These are phyloP conservation scores for Acanthaster planci DNA, from an alignment of 35 echinoderm and acorn worm species.

Conservation along the genomic window DNA sequence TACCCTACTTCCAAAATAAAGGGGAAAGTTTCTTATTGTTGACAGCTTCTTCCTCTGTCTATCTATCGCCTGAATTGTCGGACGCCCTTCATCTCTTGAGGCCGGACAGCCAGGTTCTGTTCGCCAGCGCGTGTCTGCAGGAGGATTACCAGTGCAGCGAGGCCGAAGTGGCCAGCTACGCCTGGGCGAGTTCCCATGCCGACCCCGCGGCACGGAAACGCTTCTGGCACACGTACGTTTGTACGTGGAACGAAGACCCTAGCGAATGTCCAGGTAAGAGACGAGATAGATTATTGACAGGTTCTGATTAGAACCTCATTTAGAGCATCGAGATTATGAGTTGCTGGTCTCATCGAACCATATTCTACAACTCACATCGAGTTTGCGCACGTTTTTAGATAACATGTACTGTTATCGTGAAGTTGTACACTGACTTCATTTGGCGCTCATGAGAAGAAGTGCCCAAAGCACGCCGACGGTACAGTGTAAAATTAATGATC, in stretches of 20 bases:
- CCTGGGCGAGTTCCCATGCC: slow-evolving; percentile 21
- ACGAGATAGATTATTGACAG: background rate
- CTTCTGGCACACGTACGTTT: slow-evolving; percentile 66
- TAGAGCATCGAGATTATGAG: background rate
- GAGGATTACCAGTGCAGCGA: slow-evolving; percentile 24
- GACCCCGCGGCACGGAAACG: slow-evolving; percentile 10
- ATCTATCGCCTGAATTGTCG: slow-evolving; percentile 16
- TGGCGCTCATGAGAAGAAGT: too few species aligned
- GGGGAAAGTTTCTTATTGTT: too few species aligned
- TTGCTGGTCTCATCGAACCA: background rate
- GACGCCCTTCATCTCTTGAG: slow-evolving; percentile 39
- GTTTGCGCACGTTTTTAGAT: background rate
- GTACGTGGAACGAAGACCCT: slow-evolving; percentile 28
- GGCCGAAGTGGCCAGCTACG: slow-evolving; percentile 26
- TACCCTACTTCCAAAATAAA: too few species aligned
- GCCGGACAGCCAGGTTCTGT: slow-evolving; percentile 9
- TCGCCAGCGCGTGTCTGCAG: slow-evolving; percentile 24
- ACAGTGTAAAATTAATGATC: too few species aligned
- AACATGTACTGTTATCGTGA: background rate
- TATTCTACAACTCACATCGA: background rate
- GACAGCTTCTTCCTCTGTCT: background rate
- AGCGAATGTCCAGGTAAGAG: slow-evolving; percentile 52
- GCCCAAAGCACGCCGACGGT: too few species aligned
- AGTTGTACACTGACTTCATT: too few species aligned
- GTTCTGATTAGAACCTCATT: background rate